Conservation (phyloP, 2,888 invertebrate genomes). For the Euzetes globulus region DNA sequence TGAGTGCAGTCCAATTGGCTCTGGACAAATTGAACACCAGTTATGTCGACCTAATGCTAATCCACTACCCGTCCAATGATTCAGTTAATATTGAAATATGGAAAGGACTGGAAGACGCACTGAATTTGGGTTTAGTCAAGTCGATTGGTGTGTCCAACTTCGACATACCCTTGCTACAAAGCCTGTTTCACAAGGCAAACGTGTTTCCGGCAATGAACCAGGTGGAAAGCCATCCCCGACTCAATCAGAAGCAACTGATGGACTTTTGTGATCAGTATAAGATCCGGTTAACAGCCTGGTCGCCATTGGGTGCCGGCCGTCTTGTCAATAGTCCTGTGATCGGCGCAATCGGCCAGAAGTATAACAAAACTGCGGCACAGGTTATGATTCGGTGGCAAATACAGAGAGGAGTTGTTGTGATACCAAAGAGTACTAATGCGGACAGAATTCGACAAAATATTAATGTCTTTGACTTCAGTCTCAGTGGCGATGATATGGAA, state of each 20-base stretch:
- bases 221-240: conserved; percentile 22
- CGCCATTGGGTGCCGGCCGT: conserved; percentile 24
- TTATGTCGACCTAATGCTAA: conserved; percentile 45
- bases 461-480: conserved; percentile 63
- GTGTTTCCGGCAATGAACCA: conserved; percentile 33
- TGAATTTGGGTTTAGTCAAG: conserved; percentile 56
- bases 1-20: conserved; percentile 9
- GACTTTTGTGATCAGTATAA: not conserved
- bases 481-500: conserved; percentile 60
- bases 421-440: conserved; percentile 75
- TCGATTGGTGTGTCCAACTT: conserved; percentile 81
- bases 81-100: conserved; percentile 21
- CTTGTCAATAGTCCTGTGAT: conserved; percentile 63
- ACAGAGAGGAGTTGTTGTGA: conserved; percentile 60
- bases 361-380: conserved; percentile 61
- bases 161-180: conserved; percentile 61
- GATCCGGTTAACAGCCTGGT: conserved; percentile 25
- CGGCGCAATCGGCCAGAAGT: conserved; percentile 57
- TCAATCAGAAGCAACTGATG: conserved; percentile 10
- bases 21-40: conserved; percentile 43
- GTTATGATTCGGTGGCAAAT: conserved; percentile 57
- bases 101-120: conserved; percentile 26
- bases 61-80: conserved; percentile 45
- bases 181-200: not conserved
- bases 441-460: conserved; percentile 64